Evolutionary conservation across 2,797 vertebrate genomes (phyloP).

Genomic region (Monodelphis domestica): DNA sequence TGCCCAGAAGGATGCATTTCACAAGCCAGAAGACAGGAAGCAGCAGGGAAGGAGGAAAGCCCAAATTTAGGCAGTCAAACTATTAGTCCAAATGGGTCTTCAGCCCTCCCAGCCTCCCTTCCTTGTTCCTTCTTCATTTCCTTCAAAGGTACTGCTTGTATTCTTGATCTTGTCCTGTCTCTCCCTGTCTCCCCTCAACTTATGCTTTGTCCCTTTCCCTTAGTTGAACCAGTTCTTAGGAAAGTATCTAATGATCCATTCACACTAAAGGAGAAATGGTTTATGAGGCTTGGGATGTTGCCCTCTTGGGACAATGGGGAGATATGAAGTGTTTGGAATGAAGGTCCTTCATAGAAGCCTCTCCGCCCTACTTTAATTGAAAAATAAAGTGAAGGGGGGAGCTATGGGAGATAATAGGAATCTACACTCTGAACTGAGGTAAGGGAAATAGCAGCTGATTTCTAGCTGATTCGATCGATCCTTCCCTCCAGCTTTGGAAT

Average conservation of each 20-base stretch:
- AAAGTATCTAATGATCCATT: not conserved
- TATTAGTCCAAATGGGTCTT: not conserved
- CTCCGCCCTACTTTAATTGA: not conserved
- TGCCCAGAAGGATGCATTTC: not conserved
- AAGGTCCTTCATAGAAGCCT: not conserved
- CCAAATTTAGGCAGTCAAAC: not conserved
- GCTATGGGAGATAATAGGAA: not conserved
- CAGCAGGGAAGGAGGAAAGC: not conserved
- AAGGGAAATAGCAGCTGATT: not conserved
- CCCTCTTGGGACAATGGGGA: not conserved
- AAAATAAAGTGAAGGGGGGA: not conserved
- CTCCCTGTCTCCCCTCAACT: not conserved
- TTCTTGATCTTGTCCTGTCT: constrained; percentile 3
- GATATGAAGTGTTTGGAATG: not conserved
- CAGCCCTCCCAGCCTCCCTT: not conserved
- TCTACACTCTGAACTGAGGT: not conserved
- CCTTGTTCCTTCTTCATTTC: not conserved
- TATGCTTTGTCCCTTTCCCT: not conserved
- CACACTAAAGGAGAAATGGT: not conserved
- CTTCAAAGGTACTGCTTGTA: not conserved
- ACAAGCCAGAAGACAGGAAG: not conserved
- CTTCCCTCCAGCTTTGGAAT: not conserved
- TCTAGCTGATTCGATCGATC: not conserved
- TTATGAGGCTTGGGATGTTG: not conserved
- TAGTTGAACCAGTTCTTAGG: not conserved